Base-by-base conservation (phyloP, 1,140 invertebrate genomes). In the Cyrtorhinus lividipennis region DNA sequence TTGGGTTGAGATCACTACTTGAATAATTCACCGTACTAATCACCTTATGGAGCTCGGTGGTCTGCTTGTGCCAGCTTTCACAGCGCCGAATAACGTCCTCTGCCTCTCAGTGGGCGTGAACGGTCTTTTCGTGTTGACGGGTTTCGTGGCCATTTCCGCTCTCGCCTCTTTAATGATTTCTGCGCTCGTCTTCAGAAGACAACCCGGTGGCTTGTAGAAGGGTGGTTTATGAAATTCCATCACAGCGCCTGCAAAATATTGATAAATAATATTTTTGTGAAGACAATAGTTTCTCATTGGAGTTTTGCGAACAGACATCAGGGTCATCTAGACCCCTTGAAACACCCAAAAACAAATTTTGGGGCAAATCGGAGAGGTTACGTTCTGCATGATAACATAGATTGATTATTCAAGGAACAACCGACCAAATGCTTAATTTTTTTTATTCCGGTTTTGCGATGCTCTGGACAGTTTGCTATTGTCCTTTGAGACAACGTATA, bases 41-140 rank as follows among this genome's bases (percentile, higher is more conserved):
- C 76, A 86, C 83, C 85, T 88, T 70, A 89, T 87, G 15, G 85
- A 80, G 73, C 86, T 88, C 1, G 87, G 85, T 20, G 88, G 87
- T 63, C 88, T 80, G 23, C 78, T 73, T 66, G 75, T 68, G 57
- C 73, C 71, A 26, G 77, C 74, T 25, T 72, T 78, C 8, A 62
- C 26, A 13, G 60, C 5, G 56, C 84, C 84, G 74, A 86, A 85
- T 10, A 88, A 74, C 2, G 82, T 80, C 56, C 88, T 75, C 62
- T 86, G 81, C 25, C 84, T 81, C 61, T 88, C 86, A 24, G 83
- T 76, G 5, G 88, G 88, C 10, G 88, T 91, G 69, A 86, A 89
- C 2, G 88, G 88, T 25, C 88, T 76, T 63, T 84, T 80, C 0
- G 86, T 88, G 68, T 83, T 80, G 44, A 88, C 75, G 58, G 82